Conservation (phyloP, 2,888 invertebrate genomes). For the Andrena flavipes region DNA sequence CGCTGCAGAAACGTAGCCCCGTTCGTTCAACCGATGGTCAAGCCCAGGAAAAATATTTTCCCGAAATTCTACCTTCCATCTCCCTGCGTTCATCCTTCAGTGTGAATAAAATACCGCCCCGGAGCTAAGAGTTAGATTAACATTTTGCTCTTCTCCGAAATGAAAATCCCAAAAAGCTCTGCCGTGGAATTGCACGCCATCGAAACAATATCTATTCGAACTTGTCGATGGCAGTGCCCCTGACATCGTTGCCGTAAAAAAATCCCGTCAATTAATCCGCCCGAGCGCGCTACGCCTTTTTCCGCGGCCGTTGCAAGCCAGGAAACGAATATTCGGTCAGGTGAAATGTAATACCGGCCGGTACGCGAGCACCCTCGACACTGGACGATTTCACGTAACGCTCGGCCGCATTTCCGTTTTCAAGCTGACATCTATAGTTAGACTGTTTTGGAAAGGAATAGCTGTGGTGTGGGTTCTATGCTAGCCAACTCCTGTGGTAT, state of each 20-base stretch:
- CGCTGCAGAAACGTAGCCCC: too few relatives aligned
- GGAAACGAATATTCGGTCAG: constrained; percentile 25
- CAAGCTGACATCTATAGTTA: neutral
- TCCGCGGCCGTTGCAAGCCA: neutral
- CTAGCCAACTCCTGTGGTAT: too few relatives aligned
- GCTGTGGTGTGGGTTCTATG: too few relatives aligned
- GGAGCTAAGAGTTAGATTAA: neutral
- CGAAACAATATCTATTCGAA: neutral
- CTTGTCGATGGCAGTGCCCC: neutral
- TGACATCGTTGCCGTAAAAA: neutral
- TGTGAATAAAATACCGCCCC: neutral
- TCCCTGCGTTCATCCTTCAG: neutral
- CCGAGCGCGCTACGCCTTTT: constrained; percentile 13
- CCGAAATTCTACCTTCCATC: neutral
- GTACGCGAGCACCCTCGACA: constrained; percentile 1
- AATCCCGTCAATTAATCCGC: constrained; percentile 22
- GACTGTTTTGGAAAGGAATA: neutral
- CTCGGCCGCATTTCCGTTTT: neutral
- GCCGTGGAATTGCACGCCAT: neutral
- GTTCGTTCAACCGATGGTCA: too few relatives aligned
- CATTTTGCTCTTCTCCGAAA: neutral
- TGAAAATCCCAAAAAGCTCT: constrained; percentile 9
- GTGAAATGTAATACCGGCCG: constrained; percentile 23
- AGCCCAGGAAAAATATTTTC: constrained; percentile 1
- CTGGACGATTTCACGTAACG: constrained; percentile 7